A percentile compares a stretch with the other conserved stretches of the same genome.
These are phyloP conservation scores for Brienomyrus brachyistius DNA, from an alignment of 2,113 vertebrate species.

Conservation along the genomic window DNA sequence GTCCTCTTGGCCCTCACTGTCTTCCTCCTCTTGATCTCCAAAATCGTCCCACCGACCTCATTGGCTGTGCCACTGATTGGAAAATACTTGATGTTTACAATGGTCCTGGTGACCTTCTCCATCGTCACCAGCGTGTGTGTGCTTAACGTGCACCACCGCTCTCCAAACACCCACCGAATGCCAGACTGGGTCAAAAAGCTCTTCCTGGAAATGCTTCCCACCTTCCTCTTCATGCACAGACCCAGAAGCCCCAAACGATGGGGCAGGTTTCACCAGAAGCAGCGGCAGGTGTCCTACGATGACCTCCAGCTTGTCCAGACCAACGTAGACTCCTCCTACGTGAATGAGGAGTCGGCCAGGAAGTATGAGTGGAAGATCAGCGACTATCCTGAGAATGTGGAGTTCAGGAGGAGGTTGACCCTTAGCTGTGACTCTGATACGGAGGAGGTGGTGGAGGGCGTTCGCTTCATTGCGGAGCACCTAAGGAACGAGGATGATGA, in stretches of 20 bases:
- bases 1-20: conserved; percentile 70
- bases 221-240: conserved; percentile 63
- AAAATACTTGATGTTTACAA: conserved; percentile 74
- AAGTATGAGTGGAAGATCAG: conserved; percentile 51
- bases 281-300: conserved; percentile 28
- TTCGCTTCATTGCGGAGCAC: conserved; percentile 64
- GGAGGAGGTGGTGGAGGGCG: conserved; percentile 64
- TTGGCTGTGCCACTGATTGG: conserved; percentile 70
- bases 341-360: conserved; percentile 49
- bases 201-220: conserved; percentile 59
- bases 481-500: conserved; percentile 66
- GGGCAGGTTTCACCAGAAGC: conserved; percentile 46
- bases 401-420: conserved; percentile 43
- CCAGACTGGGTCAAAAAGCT: conserved; percentile 64
- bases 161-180: conserved; percentile 69
- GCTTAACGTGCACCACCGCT: conserved; percentile 69
- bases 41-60: conserved; percentile 70
- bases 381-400: conserved; percentile 47
- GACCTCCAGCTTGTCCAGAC: conserved; percentile 39
- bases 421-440: conserved; percentile 50
- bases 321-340: conserved; percentile 45
- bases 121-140: conserved; percentile 64
- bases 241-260: conserved; percentile 50
- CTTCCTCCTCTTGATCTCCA: conserved; percentile 71
- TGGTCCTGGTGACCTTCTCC: conserved; percentile 70